Evolutionary conservation across 2,797 vertebrate genomes (phyloP).

Genomic region (Sebastes cheni): DNA sequence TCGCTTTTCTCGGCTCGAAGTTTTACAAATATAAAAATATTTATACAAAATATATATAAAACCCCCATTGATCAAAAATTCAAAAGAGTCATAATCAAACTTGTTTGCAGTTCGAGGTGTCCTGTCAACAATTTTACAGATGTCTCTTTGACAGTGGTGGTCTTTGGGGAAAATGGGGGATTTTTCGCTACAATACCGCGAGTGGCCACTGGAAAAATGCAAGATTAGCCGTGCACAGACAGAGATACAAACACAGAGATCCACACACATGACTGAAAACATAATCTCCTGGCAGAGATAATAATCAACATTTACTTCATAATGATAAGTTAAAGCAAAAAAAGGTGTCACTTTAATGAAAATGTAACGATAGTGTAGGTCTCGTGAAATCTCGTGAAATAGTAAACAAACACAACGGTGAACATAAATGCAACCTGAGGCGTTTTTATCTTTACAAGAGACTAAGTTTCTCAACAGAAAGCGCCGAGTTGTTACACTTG

Average conservation of each 20-base stretch:
- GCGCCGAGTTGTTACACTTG: conserved; percentile 1
- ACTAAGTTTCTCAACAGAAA: not conserved
- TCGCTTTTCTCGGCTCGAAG: no score
- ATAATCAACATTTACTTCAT: not conserved
- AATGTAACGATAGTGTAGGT: not conserved
- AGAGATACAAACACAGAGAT: not conserved
- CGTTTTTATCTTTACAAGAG: not conserved
- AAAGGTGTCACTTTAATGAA: not conserved
- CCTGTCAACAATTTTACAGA: no score
- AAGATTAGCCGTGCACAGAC: not conserved
- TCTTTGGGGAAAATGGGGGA: no score
- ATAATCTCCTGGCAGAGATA: not conserved
- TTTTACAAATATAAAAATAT: no score
- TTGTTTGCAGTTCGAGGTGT: no score
- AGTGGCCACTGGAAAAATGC: not conserved
- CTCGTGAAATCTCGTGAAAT: not conserved
- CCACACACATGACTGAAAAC: not conserved
- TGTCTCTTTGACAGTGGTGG: no score
- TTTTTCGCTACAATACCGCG: no score
- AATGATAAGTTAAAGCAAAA: not conserved
- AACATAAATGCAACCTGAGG: not conserved
- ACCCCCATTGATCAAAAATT: no score
- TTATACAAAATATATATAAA: no score
- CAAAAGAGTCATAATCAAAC: no score
- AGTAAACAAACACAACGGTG: not conserved